These are phyloP conservation scores for Acropternis orthonyx DNA, from an alignment of 2,797 vertebrate genomes.

Conservation along the genomic window DNA sequence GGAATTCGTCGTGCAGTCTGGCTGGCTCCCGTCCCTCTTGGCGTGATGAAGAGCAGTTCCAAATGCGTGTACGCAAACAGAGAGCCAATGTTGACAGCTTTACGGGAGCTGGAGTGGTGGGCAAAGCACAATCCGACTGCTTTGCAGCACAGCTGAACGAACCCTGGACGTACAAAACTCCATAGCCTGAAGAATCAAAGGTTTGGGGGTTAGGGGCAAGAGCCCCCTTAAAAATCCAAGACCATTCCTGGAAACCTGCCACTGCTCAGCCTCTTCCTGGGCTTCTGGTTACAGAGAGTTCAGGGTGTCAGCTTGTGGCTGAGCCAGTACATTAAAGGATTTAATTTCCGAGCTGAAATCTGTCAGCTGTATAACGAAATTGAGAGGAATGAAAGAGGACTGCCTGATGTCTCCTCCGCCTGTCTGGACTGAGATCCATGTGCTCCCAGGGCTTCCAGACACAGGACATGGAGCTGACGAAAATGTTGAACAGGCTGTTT, in stretches of 20 bases:
- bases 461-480: not conserved
- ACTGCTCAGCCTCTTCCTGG: not conserved
- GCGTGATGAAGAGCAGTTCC: conserved; percentile 21
- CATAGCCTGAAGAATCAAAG: not conserved
- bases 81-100: conserved; percentile 46
- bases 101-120: conserved; percentile 24
- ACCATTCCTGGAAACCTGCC: not conserved
- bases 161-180: not conserved
- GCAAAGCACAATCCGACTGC: not conserved
- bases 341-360: conserved; percentile 23
- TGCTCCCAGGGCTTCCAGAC: not conserved
- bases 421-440: not conserved
- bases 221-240: not conserved
- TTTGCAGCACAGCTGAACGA: not conserved
- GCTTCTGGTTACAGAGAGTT: conserved; percentile 21
- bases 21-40: conserved; percentile 38
- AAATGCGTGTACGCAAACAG: conserved; percentile 33
- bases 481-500: not conserved
- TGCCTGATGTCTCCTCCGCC: not conserved
- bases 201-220: not conserved
- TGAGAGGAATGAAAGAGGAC: not conserved
- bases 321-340: conserved; percentile 29
- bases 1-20: conserved; percentile 27
- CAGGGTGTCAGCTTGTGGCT: conserved; percentile 15
- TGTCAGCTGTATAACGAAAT: conserved; percentile 22